phyloP scores from a whole-genome alignment of 2,888 invertebrate genomes.

The Cryptophagus acutangulus region DNA sequence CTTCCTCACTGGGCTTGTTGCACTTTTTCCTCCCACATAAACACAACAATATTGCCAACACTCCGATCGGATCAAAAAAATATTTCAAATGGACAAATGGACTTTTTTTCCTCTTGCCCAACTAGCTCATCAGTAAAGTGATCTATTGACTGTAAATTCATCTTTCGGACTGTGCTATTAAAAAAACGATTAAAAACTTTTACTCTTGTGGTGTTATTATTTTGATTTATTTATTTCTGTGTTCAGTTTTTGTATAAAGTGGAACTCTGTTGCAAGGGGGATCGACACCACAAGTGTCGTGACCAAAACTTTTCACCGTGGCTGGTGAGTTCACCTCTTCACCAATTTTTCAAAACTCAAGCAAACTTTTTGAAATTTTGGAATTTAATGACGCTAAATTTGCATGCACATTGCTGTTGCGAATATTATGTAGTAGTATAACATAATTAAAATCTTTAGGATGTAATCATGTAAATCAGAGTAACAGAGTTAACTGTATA shows the following conservation, averaged over 20 bases:
- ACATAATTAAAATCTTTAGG: too few relatives aligned
- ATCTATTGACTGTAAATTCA: too few relatives aligned
- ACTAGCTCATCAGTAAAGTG: too few relatives aligned
- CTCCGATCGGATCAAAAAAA: too few relatives aligned
- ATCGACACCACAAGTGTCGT: constrained; percentile 33
- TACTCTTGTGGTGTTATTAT: constrained; percentile 21
- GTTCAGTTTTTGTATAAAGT: constrained; percentile 17
- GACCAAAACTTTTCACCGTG: constrained; percentile 37
- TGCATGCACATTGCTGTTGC: too few relatives aligned
- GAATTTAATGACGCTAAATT: too few relatives aligned
- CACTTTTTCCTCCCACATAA: constrained; percentile 13
- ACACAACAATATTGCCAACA: constrained; percentile 19
- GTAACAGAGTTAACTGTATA: too few relatives aligned
- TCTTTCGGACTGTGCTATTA: too few relatives aligned
- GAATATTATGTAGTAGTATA: too few relatives aligned
- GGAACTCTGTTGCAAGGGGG: constrained; percentile 27
- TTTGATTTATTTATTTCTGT: constrained; percentile 20
- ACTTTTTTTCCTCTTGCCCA: too few relatives aligned
- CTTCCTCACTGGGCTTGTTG: constrained; percentile 13
- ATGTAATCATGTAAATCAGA: too few relatives aligned
- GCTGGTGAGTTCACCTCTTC: constrained; percentile 36
- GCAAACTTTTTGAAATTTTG: neutral
- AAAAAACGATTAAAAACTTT: constrained; percentile 10
- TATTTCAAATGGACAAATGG: too few relatives aligned
- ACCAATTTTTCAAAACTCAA: neutral